Evolutionary conservation across 2,888 invertebrate species (phyloP).

Genomic region (Esperia sulphurella): DNA sequence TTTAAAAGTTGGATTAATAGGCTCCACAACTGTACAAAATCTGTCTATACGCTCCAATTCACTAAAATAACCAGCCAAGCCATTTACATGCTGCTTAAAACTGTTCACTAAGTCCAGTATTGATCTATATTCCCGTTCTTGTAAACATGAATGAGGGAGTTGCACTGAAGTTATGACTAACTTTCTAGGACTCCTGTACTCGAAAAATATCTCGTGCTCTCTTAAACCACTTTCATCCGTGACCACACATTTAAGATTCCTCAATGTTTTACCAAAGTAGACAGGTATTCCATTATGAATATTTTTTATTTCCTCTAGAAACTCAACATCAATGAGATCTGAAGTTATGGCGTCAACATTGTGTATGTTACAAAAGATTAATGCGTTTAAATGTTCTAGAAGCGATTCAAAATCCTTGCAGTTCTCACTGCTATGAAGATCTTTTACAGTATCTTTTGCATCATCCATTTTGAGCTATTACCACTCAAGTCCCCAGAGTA

Average conservation of each 20-base stretch:
- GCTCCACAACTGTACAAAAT: slow-evolving; percentile 56
- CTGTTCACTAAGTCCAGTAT: slow-evolving; percentile 39
- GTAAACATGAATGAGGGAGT: slow-evolving; percentile 44
- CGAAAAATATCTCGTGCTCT: slow-evolving; percentile 47
- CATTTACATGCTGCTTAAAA: slow-evolving; percentile 36
- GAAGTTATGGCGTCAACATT: slow-evolving; percentile 21
- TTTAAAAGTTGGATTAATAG: slow-evolving; percentile 48
- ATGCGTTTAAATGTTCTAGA: slow-evolving; percentile 16
- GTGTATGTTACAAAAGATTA: slow-evolving; percentile 17
- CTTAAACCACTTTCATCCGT: slow-evolving; percentile 33
- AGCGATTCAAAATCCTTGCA: slow-evolving; percentile 15
- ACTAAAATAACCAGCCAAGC: slow-evolving; percentile 46
- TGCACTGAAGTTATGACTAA: slow-evolving; percentile 34
- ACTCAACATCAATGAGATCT: slow-evolving; percentile 39
- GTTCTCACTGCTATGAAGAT: slow-evolving; percentile 7
- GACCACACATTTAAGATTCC: slow-evolving; percentile 50
- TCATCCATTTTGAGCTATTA: not conserved
- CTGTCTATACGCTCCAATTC: slow-evolving; percentile 55
- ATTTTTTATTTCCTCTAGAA: slow-evolving; percentile 45
- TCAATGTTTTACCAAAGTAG: slow-evolving; percentile 56
- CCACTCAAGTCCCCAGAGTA: too few relatives aligned
- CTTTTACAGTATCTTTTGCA: slow-evolving; percentile 1
- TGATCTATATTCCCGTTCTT: slow-evolving; percentile 41
- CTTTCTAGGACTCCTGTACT: slow-evolving; percentile 39
- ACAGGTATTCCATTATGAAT: slow-evolving; percentile 21